Evolutionary conservation across 2,797 vertebrate species (phyloP).

Genomic region (Merluccius polli): DNA sequence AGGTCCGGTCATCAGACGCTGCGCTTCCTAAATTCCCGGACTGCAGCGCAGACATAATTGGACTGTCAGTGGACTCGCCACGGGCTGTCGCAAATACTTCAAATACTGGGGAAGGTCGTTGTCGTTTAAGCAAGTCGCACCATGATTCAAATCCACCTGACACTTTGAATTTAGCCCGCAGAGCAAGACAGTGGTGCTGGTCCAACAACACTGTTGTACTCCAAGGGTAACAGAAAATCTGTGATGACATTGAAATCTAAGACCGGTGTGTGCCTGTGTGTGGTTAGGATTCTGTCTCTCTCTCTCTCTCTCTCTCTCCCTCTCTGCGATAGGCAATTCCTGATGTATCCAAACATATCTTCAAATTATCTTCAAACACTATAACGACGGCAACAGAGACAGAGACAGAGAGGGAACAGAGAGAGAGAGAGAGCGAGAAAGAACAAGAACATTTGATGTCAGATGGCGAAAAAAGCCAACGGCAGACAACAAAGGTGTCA

Average conservation of each 20-base stretch:
- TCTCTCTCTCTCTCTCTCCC: not conserved
- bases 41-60: not conserved
- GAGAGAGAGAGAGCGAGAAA: slow-evolving; percentile 31
- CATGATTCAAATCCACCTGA: not conserved
- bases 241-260: not conserved
- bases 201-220: not conserved
- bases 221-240: not conserved
- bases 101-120: not conserved
- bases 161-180: not conserved
- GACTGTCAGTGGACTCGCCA: not conserved
- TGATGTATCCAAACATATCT: not conserved
- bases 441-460: slow-evolving; percentile 23
- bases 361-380: too few species aligned
- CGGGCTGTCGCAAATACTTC: not conserved
- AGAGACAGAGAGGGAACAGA: slow-evolving; percentile 12
- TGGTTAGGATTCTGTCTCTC: not conserved
- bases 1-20: not conserved
- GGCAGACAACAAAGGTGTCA: slow-evolving; percentile 25
- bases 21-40: not conserved
- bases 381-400: too few species aligned
- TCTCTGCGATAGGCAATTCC: not conserved
- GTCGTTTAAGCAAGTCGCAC: too few species aligned
- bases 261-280: not conserved
- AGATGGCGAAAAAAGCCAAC: slow-evolving; percentile 16
- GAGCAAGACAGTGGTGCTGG: not conserved